These are phyloP conservation scores for Spilarctia lutea DNA, from an alignment of 2,888 invertebrate genomes.

Conservation along the genomic window DNA sequence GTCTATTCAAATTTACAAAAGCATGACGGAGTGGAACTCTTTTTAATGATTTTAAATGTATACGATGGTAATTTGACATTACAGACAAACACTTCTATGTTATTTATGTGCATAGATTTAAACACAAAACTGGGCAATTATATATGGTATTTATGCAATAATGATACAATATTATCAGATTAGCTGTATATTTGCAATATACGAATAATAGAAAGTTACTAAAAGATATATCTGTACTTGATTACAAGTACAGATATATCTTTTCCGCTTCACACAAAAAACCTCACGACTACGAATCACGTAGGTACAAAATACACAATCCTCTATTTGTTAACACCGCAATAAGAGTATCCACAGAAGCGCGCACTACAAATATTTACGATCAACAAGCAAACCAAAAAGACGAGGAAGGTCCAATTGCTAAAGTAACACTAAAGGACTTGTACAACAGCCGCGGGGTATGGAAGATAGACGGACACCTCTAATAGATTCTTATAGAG, in stretches of 20 bases:
- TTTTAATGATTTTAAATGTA: background rate
- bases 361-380: conserved; percentile 77
- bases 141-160: too few species aligned
- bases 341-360: conserved; percentile 74
- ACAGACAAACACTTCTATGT: too few species aligned
- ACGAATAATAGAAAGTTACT: background rate
- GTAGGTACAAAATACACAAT: conserved; percentile 57
- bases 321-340: conserved; percentile 74
- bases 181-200: background rate
- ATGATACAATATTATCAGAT: background rate
- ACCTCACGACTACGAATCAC: conserved; percentile 47
- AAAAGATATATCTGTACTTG: background rate
- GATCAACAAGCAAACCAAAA: conserved; percentile 59
- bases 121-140: too few species aligned
- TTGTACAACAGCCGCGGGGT: conserved; percentile 71
- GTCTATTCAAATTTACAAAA: conserved; percentile 17
- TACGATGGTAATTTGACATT: background rate
- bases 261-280: conserved; percentile 10
- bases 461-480: conserved; percentile 45
- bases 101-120: too few species aligned
- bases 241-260: too few species aligned
- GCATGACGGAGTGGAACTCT: conserved; percentile 6
- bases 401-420: conserved; percentile 65
- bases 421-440: conserved; percentile 75
- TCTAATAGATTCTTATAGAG: conserved; percentile 30